phyloP scores from a whole-genome alignment of 2,888 invertebrate genomes.

The Perizoma flavofasciatum region DNA sequence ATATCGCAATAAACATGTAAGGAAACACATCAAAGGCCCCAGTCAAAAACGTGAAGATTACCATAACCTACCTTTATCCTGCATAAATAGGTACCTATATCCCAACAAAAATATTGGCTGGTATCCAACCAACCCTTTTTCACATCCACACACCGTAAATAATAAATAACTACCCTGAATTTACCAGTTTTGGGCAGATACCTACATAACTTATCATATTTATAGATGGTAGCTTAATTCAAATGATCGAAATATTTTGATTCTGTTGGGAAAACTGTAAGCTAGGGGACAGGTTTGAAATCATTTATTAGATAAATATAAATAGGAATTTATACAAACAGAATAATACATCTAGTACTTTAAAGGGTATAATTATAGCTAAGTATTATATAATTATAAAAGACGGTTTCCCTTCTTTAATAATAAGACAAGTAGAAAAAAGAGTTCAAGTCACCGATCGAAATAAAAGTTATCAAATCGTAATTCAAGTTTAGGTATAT shows the following conservation, averaged over 20 bases:
- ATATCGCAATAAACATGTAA: conserved; percentile 12
- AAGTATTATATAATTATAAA: no score
- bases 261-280: conserved; percentile 15
- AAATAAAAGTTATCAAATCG: no score
- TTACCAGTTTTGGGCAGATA: conserved; percentile 26
- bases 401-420: no score
- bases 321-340: not conserved
- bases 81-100: conserved; percentile 13
- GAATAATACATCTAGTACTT: no score
- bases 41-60: conserved; percentile 15
- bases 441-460: no score
- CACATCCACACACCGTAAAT: conserved; percentile 36
- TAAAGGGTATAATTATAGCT: no score
- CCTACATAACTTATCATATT: conserved; percentile 33
- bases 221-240: conserved; percentile 26
- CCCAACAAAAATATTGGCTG: conserved; percentile 29
- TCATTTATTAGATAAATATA: not conserved
- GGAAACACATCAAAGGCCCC: conserved; percentile 13
- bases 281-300: conserved; percentile 6
- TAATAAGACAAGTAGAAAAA: no score
- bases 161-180: conserved; percentile 35
- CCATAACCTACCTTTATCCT: conserved; percentile 18
- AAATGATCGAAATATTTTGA: conserved; percentile 27
- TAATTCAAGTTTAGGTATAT: no score
- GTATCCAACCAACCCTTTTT: conserved; percentile 30